Evolutionary conservation across 2,797 vertebrate species (phyloP).

Genomic region (Tiaroga cobitis): DNA sequence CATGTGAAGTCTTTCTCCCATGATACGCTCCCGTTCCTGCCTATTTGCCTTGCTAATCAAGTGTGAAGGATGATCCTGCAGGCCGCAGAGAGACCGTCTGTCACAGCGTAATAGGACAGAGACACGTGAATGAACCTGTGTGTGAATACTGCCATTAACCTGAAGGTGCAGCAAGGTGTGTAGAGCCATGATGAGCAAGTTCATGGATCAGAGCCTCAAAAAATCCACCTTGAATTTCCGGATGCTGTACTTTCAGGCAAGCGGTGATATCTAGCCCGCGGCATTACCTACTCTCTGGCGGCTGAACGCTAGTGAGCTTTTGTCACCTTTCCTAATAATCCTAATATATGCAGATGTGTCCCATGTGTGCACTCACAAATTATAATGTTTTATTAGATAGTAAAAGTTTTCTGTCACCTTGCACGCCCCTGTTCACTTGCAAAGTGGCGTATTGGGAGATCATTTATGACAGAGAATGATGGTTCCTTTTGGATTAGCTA

Average conservation of each 20-base stretch:
- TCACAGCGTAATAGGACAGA: constrained; percentile 72
- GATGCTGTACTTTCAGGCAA: constrained; percentile 37
- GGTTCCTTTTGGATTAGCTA: constrained; percentile 6
- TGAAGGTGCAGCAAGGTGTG: constrained; percentile 70
- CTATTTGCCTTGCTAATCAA: constrained; percentile 80
- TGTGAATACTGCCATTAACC: constrained; percentile 76
- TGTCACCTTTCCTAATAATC: constrained; percentile 21
- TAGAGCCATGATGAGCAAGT: constrained; percentile 69
- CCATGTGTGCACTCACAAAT: neutral
- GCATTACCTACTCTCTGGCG: neutral
- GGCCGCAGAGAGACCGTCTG: constrained; percentile 76
- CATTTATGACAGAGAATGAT: neutral
- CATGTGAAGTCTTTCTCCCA: constrained; percentile 76
- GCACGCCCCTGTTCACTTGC: neutral
- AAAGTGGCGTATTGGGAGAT: neutral
- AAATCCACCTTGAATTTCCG: constrained; percentile 59
- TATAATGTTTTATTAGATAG: constrained; percentile 25
- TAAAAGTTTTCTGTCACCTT: constrained; percentile 22
- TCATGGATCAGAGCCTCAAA: constrained; percentile 66
- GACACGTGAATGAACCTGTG: constrained; percentile 65
- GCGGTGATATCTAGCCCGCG: constrained; percentile 14
- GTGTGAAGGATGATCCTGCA: constrained; percentile 75
- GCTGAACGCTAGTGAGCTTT: neutral
- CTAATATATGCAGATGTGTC: constrained; percentile 21
- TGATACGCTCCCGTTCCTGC: constrained; percentile 79